Conservation (phyloP, 92 coral and sea anemone genomes). For the Epizoanthus illoricatus region DNA sequence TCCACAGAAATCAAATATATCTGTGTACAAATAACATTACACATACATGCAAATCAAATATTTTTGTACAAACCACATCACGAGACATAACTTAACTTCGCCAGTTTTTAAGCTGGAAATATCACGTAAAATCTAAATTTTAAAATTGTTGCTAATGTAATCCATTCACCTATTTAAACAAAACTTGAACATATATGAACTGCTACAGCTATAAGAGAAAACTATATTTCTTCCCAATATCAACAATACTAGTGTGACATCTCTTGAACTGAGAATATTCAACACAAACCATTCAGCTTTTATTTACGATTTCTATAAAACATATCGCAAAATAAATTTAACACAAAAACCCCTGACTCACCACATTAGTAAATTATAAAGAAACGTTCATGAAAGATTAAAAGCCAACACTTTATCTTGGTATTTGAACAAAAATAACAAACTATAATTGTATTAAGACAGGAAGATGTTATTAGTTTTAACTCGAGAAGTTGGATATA, state of each 20-base stretch:
- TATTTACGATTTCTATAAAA: too few species aligned
- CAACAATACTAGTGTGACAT: too few species aligned
- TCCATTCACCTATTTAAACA: too few species aligned
- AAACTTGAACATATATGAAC: too few species aligned
- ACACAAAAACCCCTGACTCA: not conserved
- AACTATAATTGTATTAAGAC: not conserved
- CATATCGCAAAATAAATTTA: too few species aligned
- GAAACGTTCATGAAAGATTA: constrained; percentile 26
- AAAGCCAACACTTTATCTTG: not conserved
- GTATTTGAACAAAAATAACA: not conserved
- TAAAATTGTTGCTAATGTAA: too few species aligned
- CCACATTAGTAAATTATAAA: not conserved
- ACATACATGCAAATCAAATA: not conserved
- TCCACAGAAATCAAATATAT: not conserved
- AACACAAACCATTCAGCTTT: not conserved
- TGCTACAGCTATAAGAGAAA: too few species aligned
- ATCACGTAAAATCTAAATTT: too few species aligned
- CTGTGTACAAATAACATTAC: not conserved
- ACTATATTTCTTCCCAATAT: too few species aligned
- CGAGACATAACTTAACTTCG: not conserved
- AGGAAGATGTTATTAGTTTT: constrained; percentile 7
- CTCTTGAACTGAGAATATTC: too few species aligned
- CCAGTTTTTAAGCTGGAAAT: too few species aligned
- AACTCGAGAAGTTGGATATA: not conserved
- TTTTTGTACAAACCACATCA: not conserved